Base-by-base conservation (phyloP, 1,140 invertebrate species). In the Belonocnema kinseyi region DNA sequence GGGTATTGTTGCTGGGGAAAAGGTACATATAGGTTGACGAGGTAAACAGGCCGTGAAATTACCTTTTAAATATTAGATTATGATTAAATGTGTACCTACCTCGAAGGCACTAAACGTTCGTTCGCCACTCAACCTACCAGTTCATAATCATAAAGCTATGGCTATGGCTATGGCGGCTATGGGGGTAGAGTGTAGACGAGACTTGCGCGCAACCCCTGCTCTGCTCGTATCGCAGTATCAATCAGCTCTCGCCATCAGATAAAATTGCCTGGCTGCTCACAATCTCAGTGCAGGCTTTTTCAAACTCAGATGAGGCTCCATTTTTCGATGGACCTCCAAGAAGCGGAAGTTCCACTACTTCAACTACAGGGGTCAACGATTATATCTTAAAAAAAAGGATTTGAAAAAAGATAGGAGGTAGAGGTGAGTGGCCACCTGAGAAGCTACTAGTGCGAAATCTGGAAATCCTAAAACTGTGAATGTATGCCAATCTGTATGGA, bases 51-150 rank as follows among this genome's bases (percentile, higher is more conserved):
- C 90, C 91, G 89, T 92, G 91, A 92, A 92, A 92, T 92, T 92
- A 91, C 90, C 89, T 90, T 90, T 91, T 92, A 91, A 92, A 92
- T 92, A 92, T 92, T 91, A 91, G 90, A 91, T 92, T 91, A 92
- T 90, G 89, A 92, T 91, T 92, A 90, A 91, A 92, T 90, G 89
- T 90, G 90, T 90, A 88, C 85, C 82, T 84, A 85, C 85, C 87
- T 88, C 82, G 80, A 77, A 88, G 87, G 85, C 85, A 85, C 85
- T 89, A 91, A 90, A 89, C 86, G 90, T 88, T 90, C 88, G 83
- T 80, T 80, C 77, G 77, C 73, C 77, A 77, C 58, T 72, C 80
- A 78, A 75, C 84, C 80, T 76, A 77, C 74, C 72, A 53, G 75
- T 80, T 87, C 80, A 88, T 87, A 86, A 89, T 87, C 80, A 88